Base-by-base conservation (phyloP, 1,140 invertebrate species). In the Choristoneura fumiferana region DNA sequence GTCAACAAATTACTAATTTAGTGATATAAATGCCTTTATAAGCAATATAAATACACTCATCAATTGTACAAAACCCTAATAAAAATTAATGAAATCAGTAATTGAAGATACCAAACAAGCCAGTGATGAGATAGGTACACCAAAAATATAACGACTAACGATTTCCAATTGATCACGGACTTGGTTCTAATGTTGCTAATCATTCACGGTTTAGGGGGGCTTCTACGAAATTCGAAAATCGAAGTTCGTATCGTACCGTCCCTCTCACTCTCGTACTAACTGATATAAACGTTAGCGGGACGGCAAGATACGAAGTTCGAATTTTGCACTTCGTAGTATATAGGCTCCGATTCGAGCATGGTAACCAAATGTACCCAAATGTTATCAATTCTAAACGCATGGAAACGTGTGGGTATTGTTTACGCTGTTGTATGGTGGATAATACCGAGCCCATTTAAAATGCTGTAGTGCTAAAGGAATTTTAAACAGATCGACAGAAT, bases 391-490 rank as follows among this genome's bases (percentile, higher is more conserved):
- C 43, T 15, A 13, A 49, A 18, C 43, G 43, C 43, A 17, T 49
- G 1, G 22, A 18, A 22, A 54, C 17, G 52, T 36, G 12, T 36
- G 5, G 8, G 14, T 15, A 10, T 15, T n/a, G 18, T 33, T 8
- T 54, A 33, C 5, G 15, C 10, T 22, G 17, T 54, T 54, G 34
- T 54, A 22, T 56, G n/a, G 10, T 14, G 35, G 54, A 36, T 61
- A 65, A 68, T 74, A 72, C 71, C 66, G 76, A 55, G 60, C 77
- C 73, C 73, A 69, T 85, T 87, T 81, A 76, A 84, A 87, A 87
- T 82, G 75, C 75, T 68, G 66, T 57, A 61, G 65, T 71, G 62
- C 60, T 70, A 45, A 33, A 55, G 65, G 81, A 85, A 87, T 84
- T 80, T 80, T 69, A 87, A 87, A 69, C 73, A 72, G 71, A 58